Evolutionary conservation across 2,888 invertebrate species (phyloP).

Genomic region (Megaustenia siamemsis): DNA sequence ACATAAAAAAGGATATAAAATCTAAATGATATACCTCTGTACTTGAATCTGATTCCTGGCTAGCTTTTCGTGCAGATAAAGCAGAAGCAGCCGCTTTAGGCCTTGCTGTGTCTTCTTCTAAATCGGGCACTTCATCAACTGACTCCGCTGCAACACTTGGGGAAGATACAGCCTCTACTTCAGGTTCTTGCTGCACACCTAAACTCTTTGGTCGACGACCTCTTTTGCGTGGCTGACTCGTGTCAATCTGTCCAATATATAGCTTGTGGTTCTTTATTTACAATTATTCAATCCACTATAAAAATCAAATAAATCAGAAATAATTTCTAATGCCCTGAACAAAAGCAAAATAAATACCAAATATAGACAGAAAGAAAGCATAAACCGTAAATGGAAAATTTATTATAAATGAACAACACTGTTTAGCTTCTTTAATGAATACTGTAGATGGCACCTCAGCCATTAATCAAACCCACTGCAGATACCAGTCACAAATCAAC

Average conservation of each 20-base stretch:
- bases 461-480: no score
- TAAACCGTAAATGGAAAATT: no score
- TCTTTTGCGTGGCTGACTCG: constrained; percentile 39
- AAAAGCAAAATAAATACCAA: no score
- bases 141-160: neutral
- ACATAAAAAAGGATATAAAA: neutral
- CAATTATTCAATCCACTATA: no score
- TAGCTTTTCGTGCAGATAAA: constrained; percentile 47
- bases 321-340: no score
- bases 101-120: constrained; percentile 24
- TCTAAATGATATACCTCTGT: constrained; percentile 46
- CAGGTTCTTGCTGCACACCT: neutral
- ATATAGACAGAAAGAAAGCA: no score
- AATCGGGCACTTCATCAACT: neutral
- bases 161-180: constrained; percentile 9
- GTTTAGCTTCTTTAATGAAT: no score
- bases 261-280: no score
- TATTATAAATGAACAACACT: no score
- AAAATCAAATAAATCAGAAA: neutral
- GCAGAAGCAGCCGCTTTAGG: constrained; percentile 44
- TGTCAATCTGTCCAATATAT: neutral
- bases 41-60: constrained; percentile 59
- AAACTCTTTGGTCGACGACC: constrained; percentile 18
- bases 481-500: no score
- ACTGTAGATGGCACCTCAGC: no score